Conservation (phyloP, 2,797 vertebrate species). For the Leptatherina wallacei region DNA sequence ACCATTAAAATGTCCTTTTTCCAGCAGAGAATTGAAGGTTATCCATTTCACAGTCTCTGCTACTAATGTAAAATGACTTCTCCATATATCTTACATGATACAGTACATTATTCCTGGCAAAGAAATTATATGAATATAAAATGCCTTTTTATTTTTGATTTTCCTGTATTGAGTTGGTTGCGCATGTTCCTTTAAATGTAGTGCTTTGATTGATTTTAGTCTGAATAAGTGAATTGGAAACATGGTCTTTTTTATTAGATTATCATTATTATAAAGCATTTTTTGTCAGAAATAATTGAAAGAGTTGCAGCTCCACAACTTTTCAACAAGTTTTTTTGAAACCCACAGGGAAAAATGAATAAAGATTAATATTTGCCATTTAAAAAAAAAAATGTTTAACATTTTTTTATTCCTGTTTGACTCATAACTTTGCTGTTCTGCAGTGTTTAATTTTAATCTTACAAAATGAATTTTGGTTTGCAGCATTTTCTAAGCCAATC, state of each 20-base stretch:
- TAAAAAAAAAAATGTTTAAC: neutral
- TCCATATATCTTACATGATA: slow-evolving; percentile 19
- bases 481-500: slow-evolving; percentile 16
- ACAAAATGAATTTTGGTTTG: slow-evolving; percentile 3
- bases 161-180: slow-evolving; percentile 17
- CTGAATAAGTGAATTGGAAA: slow-evolving; percentile 50
- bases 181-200: slow-evolving; percentile 25
- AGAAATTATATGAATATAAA: neutral
- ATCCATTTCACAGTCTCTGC: slow-evolving; percentile 48
- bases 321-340: no score
- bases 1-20: slow-evolving; percentile 56
- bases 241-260: neutral
- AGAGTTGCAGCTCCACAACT: neutral
- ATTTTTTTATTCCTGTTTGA: slow-evolving; percentile 1
- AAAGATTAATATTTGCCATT: slow-evolving; percentile 9
- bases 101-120: slow-evolving; percentile 8
- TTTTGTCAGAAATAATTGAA: neutral
- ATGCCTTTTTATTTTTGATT: neutral
- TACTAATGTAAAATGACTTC: slow-evolving; percentile 20
- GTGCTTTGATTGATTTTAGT: slow-evolving; percentile 25
- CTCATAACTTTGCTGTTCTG: neutral
- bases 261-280: neutral
- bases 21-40: slow-evolving; percentile 63
- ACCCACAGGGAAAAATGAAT: slow-evolving; percentile 1
- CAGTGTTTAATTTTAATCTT: slow-evolving; percentile 19